Evolutionary conservation across 1,140 invertebrate species (phyloP).

Genomic region (Pseudachorutes palmiensis): DNA sequence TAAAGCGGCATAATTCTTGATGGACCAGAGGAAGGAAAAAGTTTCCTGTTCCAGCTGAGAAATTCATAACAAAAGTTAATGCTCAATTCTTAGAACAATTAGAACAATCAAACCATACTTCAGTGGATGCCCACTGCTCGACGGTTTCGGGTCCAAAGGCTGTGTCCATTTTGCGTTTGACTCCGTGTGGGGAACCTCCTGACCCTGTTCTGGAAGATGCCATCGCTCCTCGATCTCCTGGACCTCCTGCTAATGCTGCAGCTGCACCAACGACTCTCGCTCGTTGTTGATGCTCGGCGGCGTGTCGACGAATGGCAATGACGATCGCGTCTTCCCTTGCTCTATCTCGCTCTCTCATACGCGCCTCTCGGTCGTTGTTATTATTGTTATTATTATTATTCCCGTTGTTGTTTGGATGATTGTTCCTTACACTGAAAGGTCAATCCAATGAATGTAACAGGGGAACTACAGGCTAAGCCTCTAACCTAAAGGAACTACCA

Average conservation of each 20-base stretch:
- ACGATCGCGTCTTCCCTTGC: not conserved
- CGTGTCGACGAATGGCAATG: slow-evolving; percentile 10
- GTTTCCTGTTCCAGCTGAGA: slow-evolving; percentile 37
- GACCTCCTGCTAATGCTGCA: not conserved
- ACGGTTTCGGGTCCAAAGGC: slow-evolving; percentile 35
- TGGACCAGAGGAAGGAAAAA: slow-evolving; percentile 35
- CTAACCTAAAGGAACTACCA: no score
- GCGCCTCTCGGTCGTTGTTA: slow-evolving; percentile 28
- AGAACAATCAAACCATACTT: slow-evolving; percentile 23
- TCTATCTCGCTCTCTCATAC: slow-evolving; percentile 31
- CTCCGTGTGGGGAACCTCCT: slow-evolving; percentile 4
- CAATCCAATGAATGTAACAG: no score
- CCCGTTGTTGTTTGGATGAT: no score
- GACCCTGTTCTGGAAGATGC: no score
- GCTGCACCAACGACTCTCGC: not conserved
- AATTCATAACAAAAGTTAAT: not conserved
- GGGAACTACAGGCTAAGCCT: no score
- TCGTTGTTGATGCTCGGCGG: slow-evolving; percentile 4
- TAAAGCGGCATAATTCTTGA: slow-evolving; percentile 32
- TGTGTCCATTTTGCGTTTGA: slow-evolving; percentile 22
- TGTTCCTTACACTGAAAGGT: no score
- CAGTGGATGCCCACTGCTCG: slow-evolving; percentile 32
- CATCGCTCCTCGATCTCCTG: not conserved
- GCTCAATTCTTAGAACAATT: not conserved
- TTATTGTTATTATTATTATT: slow-evolving; percentile 12